A percentile compares a stretch with the other conserved stretches of the same genome.
Evolutionary conservation across 2,797 vertebrate genomes (phyloP).

Genomic region (Acipenser transmontanus): DNA sequence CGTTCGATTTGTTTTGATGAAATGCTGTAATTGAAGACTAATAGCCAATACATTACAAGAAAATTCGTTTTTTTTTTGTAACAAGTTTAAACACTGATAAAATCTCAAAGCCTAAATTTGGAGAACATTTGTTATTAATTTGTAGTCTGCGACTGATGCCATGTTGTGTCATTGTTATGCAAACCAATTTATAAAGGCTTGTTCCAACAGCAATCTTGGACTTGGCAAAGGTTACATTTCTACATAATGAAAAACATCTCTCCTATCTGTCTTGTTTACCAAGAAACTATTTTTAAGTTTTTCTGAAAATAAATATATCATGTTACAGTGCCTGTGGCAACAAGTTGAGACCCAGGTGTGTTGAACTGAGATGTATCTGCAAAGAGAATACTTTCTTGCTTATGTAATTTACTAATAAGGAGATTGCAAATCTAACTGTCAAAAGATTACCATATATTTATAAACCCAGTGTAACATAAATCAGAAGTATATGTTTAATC

Average conservation of each 20-base stretch:
- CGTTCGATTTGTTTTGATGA: neutral
- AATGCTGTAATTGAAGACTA: neutral
- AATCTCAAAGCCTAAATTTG: neutral
- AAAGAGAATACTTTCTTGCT: conserved; percentile 8
- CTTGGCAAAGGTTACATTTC: neutral
- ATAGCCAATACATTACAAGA: neutral
- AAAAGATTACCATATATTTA: neutral
- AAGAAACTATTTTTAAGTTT: too few relatives aligned
- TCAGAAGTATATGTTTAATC: too few relatives aligned
- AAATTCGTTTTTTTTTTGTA: neutral
- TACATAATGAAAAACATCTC: neutral
- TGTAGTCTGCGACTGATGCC: neutral
- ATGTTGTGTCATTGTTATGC: neutral
- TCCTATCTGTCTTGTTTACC: neutral
- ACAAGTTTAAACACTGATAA: neutral
- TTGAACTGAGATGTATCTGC: conserved; percentile 14
- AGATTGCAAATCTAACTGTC: conserved; percentile 8
- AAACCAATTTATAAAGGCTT: neutral
- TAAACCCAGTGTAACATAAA: too few relatives aligned
- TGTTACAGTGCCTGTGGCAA: conserved; percentile 15
- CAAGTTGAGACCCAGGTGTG: conserved; percentile 18
- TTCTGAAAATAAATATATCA: too few relatives aligned
- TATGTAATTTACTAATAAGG: conserved; percentile 17
- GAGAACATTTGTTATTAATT: too few relatives aligned
- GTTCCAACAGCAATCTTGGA: conserved; percentile 4